Percentiles rank a stretch among this genome's conserved stretches.
Evolutionary conservation across 2,797 vertebrate species (phyloP).

Genomic region (Petrocephalus sullivani): DNA sequence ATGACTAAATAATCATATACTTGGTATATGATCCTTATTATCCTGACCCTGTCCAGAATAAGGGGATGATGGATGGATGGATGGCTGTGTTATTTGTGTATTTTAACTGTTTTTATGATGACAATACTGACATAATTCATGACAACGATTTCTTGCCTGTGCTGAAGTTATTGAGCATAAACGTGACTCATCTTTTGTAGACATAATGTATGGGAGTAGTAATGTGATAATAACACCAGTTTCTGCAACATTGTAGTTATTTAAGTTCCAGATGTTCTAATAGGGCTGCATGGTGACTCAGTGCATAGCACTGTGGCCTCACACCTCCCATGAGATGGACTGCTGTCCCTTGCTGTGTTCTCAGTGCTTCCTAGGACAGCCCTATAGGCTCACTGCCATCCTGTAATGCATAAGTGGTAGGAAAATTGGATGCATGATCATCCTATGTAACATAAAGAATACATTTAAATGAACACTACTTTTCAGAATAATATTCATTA

Average conservation of each 20-base stretch:
- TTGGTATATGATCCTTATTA: background rate
- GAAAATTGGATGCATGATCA: background rate
- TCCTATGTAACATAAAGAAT: background rate
- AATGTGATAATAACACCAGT: background rate
- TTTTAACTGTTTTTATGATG: background rate
- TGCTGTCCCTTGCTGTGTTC: background rate
- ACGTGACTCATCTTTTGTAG: background rate
- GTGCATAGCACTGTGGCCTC: background rate
- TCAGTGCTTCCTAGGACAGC: background rate
- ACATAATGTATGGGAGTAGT: background rate
- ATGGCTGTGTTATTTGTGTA: background rate
- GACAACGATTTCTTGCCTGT: background rate
- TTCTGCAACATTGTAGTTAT: background rate
- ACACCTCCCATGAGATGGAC: background rate
- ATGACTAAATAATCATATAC: background rate
- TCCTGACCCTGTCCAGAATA: background rate
- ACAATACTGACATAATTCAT: background rate
- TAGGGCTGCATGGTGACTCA: background rate
- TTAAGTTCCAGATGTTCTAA: background rate
- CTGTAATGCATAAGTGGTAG: background rate
- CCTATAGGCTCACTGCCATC: background rate
- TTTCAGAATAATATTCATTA: slow-evolving; percentile 2
- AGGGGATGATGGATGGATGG: background rate
- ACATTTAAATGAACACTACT: background rate
- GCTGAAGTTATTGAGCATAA: background rate